A percentile compares a stretch with the other conserved stretches of the same genome.
Conservation (phyloP, 2,888 invertebrate genomes). For the Oligia strigilis region DNA sequence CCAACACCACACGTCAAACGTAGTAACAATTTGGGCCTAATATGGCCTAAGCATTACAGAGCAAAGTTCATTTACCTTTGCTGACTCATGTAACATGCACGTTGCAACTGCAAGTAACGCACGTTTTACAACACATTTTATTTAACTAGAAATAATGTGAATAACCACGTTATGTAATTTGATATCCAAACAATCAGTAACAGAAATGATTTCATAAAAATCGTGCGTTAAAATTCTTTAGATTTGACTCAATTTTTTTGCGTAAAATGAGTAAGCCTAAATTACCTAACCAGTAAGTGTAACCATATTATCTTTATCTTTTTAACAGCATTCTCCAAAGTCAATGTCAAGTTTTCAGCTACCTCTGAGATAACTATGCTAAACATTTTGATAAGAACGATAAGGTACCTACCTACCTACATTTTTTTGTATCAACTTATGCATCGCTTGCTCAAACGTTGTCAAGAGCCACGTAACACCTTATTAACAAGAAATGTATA, state of each 20-base stretch:
- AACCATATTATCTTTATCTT: constrained; percentile 5
- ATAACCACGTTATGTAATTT: constrained; percentile 34
- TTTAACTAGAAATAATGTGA: constrained; percentile 37
- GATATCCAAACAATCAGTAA: constrained; percentile 9
- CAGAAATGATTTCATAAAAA: constrained; percentile 41
- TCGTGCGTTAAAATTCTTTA: constrained; percentile 23
- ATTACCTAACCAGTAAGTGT: constrained; percentile 4
- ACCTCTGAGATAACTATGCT: constrained; percentile 3
- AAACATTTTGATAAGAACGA: constrained; percentile 34
- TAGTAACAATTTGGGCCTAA: not conserved
- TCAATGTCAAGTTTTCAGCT: constrained; percentile 45
- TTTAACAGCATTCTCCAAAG: constrained; percentile 19
- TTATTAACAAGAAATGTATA: constrained; percentile 33
- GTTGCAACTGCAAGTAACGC: constrained; percentile 21
- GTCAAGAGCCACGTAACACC: not conserved
- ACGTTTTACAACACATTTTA: constrained; percentile 13
- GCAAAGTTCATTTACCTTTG: constrained; percentile 25
- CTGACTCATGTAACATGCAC: constrained; percentile 42
- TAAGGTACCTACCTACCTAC: not conserved
- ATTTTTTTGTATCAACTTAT: constrained; percentile 1
- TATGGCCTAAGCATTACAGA: not conserved
- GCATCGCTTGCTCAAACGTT: constrained; percentile 23
- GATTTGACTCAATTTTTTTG: constrained; percentile 34
- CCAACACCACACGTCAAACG: constrained; percentile 3
- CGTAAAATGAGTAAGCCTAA: not conserved